These are phyloP conservation scores for Drosophila anceps DNA, from an alignment of 2,888 invertebrate genomes.

Conservation along the genomic window DNA sequence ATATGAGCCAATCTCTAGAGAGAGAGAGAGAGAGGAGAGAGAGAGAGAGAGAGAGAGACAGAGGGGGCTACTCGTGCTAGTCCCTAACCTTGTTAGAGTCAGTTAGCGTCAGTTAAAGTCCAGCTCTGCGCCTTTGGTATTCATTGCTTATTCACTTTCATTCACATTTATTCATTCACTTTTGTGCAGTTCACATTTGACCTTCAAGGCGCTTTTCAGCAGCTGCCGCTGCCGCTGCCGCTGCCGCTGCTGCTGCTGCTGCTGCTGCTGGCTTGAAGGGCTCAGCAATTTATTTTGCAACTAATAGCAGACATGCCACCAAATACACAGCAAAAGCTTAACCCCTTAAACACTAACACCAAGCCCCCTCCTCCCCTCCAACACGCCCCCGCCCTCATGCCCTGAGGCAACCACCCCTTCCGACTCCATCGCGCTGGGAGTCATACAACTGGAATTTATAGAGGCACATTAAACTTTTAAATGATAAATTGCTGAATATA, in stretches of 20 bases:
- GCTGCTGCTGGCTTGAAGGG: constrained; percentile 23
- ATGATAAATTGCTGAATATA: constrained; percentile 80
- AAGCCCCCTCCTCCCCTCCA: background rate
- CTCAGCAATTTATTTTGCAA: constrained; percentile 69
- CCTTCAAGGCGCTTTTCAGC: constrained; percentile 44
- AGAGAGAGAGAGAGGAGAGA: background rate
- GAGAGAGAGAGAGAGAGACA: no score
- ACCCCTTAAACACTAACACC: background rate
- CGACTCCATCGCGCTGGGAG: constrained; percentile 48
- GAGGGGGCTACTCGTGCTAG: background rate
- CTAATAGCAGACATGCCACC: constrained; percentile 58
- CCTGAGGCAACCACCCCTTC: background rate
- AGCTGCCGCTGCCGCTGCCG: no score
- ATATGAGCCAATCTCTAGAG: background rate
- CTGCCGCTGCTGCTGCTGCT: constrained; percentile 2
- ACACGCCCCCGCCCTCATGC: background rate
- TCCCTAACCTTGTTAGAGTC: background rate
- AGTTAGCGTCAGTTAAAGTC: background rate
- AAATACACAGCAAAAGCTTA: background rate
- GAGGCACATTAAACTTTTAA: constrained; percentile 81
- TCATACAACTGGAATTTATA: constrained; percentile 80
- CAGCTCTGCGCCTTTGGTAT: background rate
- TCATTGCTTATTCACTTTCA: constrained; percentile 10
- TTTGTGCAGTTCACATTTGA: constrained; percentile 53
- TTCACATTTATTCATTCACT: constrained; percentile 12